Percentiles rank a stretch among this genome's conserved stretches.
Conservation (phyloP, 2,888 invertebrate genomes). For the Drosophila sordidula region DNA sequence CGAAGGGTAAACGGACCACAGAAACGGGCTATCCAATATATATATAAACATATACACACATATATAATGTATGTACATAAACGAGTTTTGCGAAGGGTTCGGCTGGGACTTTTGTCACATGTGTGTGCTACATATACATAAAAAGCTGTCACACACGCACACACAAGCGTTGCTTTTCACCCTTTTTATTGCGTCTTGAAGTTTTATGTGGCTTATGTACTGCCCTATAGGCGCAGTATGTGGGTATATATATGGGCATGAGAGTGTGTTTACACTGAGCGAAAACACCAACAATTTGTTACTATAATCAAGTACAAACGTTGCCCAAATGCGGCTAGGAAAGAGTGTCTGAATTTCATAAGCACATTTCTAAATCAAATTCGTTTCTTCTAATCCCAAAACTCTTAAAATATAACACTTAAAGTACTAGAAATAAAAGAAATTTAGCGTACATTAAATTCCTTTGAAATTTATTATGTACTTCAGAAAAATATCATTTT, state of each 20-base stretch:
- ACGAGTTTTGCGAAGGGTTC: constrained; percentile 69
- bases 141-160: constrained; percentile 63
- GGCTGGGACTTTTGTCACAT: constrained; percentile 70
- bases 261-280: constrained; percentile 9
- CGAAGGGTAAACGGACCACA: constrained; percentile 54
- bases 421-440: no score
- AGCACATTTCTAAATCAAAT: no score
- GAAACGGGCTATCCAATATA: constrained; percentile 6
- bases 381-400: no score
- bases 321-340: no score
- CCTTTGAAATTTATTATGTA: no score
- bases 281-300: no score
- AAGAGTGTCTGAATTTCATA: no score
- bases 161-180: constrained; percentile 64
- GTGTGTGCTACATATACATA: constrained; percentile 58
- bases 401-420: no score
- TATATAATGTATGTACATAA: constrained; percentile 51
- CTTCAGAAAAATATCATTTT: no score
- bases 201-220: constrained; percentile 75
- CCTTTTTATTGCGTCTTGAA: constrained; percentile 81
- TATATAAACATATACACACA: constrained; percentile 2
- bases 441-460: no score
- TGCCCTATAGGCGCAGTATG: constrained; percentile 48
- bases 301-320: no score
- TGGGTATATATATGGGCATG: constrained; percentile 3